Evolutionary conservation across 2,113 vertebrate species (phyloP).

Genomic region (Vulpes ferrilata): DNA sequence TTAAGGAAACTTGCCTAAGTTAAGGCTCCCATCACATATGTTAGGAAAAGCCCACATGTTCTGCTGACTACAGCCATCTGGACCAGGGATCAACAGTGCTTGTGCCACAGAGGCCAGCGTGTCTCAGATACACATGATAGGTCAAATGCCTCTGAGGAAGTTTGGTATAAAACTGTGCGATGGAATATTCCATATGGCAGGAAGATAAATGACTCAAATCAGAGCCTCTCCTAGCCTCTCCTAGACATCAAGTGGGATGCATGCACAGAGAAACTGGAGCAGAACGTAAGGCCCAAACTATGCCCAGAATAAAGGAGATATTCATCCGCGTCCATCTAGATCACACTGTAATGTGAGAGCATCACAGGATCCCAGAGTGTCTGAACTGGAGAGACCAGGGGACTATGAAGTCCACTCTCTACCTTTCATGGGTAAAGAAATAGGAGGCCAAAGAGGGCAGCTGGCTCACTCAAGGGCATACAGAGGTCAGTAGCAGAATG

Average conservation of each 20-base stretch:
- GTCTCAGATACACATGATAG: not conserved
- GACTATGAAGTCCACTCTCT: not conserved
- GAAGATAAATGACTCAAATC: not conserved
- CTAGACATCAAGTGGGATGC: not conserved
- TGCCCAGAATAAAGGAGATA: not conserved
- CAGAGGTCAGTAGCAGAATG: not conserved
- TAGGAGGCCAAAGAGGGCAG: not conserved
- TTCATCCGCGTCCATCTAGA: not conserved
- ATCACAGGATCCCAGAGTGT: too few species aligned
- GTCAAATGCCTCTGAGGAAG: not conserved
- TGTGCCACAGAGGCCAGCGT: not conserved
- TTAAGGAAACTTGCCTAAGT: not conserved
- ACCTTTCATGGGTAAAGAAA: not conserved
- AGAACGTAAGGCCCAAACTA: not conserved
- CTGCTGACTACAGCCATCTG: not conserved
- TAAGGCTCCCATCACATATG: not conserved
- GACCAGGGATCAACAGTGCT: not conserved
- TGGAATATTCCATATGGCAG: too few species aligned
- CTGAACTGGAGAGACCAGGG: not conserved
- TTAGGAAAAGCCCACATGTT: not conserved
- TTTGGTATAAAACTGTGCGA: not conserved
- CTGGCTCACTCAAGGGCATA: not conserved
- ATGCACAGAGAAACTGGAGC: not conserved
- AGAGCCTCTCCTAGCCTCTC: not conserved
- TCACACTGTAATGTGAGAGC: not conserved